Conservation (phyloP, 1,140 invertebrate genomes). For the Agrilus planipennis region DNA sequence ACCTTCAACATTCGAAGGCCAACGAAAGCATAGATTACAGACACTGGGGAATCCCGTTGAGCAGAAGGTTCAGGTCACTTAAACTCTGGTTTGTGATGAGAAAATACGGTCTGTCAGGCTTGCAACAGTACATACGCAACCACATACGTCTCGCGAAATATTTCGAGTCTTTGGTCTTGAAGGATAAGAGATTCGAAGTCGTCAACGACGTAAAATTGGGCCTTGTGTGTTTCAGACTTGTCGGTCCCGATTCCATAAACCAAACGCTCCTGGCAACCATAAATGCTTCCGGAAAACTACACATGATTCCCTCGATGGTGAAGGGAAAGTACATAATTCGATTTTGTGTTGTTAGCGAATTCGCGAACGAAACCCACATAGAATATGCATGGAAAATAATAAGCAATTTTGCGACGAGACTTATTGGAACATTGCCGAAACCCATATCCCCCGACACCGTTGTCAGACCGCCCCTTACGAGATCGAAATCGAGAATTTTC, state of each 20-base stretch:
- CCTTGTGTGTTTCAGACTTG: slow-evolving; percentile 56
- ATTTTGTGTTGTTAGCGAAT: slow-evolving; percentile 74
- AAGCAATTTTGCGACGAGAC: slow-evolving; percentile 51
- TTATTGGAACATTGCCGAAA: slow-evolving; percentile 37
- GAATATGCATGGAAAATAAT: slow-evolving; percentile 67
- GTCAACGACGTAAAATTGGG: slow-evolving; percentile 67
- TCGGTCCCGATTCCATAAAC: slow-evolving; percentile 63
- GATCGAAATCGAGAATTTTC: slow-evolving; percentile 47
- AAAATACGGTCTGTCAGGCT: slow-evolving; percentile 67
- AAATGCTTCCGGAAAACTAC: slow-evolving; percentile 77
- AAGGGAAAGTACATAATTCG: slow-evolving; percentile 68
- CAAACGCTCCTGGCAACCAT: slow-evolving; percentile 71
- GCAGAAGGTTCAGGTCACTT: slow-evolving; percentile 70
- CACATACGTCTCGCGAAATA: slow-evolving; percentile 78
- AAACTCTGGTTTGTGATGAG: slow-evolving; percentile 86
- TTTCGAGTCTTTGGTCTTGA: slow-evolving; percentile 65
- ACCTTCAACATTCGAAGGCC: slow-evolving; percentile 71
- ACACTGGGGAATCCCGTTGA: slow-evolving; percentile 86
- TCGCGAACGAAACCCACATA: slow-evolving; percentile 65
- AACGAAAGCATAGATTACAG: slow-evolving; percentile 65
- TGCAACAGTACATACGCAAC: slow-evolving; percentile 74
- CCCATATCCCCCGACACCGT: slow-evolving; percentile 26
- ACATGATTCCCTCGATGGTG: slow-evolving; percentile 79
- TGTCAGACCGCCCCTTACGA: slow-evolving; percentile 39
- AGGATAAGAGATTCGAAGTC: slow-evolving; percentile 73